Evolutionary conservation across 2,888 invertebrate species (phyloP), one percentile per base, ranked within the genome.

Genomic region (Synergus laeviventris): DNA sequence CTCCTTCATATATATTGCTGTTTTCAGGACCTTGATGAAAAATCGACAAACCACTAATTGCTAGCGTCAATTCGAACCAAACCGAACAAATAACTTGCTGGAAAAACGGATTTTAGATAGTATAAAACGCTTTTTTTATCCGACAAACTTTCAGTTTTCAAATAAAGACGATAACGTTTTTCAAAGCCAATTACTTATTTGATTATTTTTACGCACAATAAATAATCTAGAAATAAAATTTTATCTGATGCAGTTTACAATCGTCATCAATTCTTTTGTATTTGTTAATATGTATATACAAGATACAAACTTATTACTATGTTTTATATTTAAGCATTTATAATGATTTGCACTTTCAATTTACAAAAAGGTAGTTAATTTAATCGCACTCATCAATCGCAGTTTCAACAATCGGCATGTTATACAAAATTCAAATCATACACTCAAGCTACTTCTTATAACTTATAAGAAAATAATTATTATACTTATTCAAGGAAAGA

Each of bases 31-130:
- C 75, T 79, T 73, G 74, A 78, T 74, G 80, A 86, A 86, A 86
- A 86, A 86, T 85, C 83, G 85, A 83, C 83, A 82, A 81, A 81
- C 82, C 82, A 81, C 83, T 86, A 86, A 86, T 86, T 86, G 86
- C 80, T 83, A 83, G 84, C 85, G 85, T 86, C 31, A 61, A 45
- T 31, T 14, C n/a, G 1, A 45, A 45, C 16, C 14, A 21, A 62
- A 38, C 5, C 5, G 36, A 36, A 38, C 9, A 7, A 36, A 61
- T 38, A n/a, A 45, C 45, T 45, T n/a, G 16, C 5, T n/a, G 12
- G 39, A n/a, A 14, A 64, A 18, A 38, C 39, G 84, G 45, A 45
- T 45, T 45, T 45, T n/a, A 49, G 1, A 49, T n/a, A n/a, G 5
- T 31, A 31, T 31, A 31, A 31, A 31, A 31, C 31, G 8, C n/a